Conservation (phyloP, 2,113 vertebrate species). For the Coptodon rendalli region DNA sequence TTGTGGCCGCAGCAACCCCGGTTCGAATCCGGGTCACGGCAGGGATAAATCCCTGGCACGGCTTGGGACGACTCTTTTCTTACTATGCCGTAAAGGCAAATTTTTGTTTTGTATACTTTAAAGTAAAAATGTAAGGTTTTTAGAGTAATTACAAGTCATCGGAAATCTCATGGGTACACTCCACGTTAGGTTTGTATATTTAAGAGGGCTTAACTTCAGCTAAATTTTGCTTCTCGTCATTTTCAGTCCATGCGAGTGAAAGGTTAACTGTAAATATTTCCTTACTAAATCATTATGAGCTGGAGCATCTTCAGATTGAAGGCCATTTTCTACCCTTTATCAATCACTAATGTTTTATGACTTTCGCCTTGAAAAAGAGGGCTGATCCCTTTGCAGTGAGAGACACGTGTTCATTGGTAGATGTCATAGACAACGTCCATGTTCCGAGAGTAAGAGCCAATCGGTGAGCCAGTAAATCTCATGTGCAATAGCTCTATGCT, state of each 20-base stretch:
- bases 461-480: not conserved
- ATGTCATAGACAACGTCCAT: not conserved
- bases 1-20: constrained; percentile 84
- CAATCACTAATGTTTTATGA: not conserved
- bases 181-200: not conserved
- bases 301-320: not conserved
- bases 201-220: not conserved
- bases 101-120: fast-evolving
- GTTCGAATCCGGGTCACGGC: constrained; percentile 84
- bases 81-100: not conserved
- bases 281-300: not conserved
- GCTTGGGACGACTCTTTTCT: not conserved
- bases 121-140: not conserved
- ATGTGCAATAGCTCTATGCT: not conserved
- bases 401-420: not conserved
- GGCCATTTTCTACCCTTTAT: not conserved
- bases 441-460: constrained; percentile 66
- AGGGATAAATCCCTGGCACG: constrained; percentile 63
- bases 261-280: not conserved
- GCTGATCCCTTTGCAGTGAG: not conserved
- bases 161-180: not conserved
- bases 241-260: not conserved
- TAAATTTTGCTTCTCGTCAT: not conserved
- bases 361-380: not conserved
- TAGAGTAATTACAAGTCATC: not conserved